Evolutionary conservation across 1,140 invertebrate genomes (phyloP), one percentile per base, ranked within the genome.

Genomic region (Anthonomus grandis): DNA sequence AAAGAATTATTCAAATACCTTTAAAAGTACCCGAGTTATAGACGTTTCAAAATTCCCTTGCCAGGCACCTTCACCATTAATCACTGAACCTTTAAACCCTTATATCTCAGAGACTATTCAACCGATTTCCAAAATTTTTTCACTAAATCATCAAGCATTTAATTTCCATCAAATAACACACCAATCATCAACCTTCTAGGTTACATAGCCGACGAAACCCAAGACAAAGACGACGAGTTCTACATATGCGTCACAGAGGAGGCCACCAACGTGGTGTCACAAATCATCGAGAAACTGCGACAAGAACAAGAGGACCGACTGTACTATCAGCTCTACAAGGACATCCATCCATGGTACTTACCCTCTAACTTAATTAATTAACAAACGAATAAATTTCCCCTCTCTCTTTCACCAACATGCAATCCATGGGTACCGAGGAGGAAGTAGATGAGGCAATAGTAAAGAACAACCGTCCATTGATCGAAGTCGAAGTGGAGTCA

Each of bases 241-340:
- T 86, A 86, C 63, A 73, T 88, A n/a, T 88, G 85, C 56, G 68
- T 84, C 8, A 86, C 80, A 4, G 72, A 75, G 53, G 63, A 73
- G 0, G 76, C 73, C 34, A 70, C 73, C 41, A 73, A 76, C 10
- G 66, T 69, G n/a, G 72, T 83, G 0, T 61, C 75, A 8, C 57
- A 69, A 4, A 69, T 81, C 6, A 78, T 80, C 42, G 76, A 83
- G 57, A 76, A 78, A 62, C 74, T 82, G 38, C 79, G 82, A 64
- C 74, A 81, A 27, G 74, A 81, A 46, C 82, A 83, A 44, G 81
- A 87, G 66, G 76, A 78, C 39, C 79, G 79, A 44, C 76, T 88
- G 34, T 75, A 81, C 57, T 82, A 82, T 47, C 74, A 82, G 0
- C 75, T 87, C 8, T 77, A 81, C 59, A 87, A 84, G 64, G 47